These are phyloP conservation scores for Neodiprion lecontei DNA, from an alignment of 1,140 invertebrate species.

Conservation along the genomic window DNA sequence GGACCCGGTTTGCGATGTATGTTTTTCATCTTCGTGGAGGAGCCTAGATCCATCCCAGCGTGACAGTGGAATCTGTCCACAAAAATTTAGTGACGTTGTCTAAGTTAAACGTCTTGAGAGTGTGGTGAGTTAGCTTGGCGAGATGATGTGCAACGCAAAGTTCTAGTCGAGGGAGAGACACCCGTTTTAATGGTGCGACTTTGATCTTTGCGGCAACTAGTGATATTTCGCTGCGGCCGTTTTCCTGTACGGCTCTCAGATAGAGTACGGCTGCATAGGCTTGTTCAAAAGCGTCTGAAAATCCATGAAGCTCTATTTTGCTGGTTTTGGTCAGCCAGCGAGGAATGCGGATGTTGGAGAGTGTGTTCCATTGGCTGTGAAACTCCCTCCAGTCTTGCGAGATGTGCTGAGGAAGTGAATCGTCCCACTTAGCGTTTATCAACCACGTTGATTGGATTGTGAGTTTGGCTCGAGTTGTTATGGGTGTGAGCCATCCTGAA, in stretches of 20 bases:
- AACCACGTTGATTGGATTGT: too few relatives aligned
- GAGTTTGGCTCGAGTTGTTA: too few relatives aligned
- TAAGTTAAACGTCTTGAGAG: not conserved
- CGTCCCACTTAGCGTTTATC: too few relatives aligned
- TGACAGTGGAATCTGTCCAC: conserved; percentile 10
- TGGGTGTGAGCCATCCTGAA: too few relatives aligned
- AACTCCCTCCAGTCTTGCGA: too few relatives aligned
- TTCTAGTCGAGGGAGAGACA: conserved; percentile 15
- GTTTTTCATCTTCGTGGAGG: conserved; percentile 19
- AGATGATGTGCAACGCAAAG: conserved; percentile 25
- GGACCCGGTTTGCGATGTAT: conserved; percentile 19
- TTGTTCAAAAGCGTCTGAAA: conserved; percentile 17
- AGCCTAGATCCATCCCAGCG: not conserved
- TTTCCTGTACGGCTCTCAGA: conserved; percentile 2
- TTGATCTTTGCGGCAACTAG: conserved; percentile 6
- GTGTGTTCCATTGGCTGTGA: too few relatives aligned
- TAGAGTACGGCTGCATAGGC: conserved; percentile 14
- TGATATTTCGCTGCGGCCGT: not conserved
- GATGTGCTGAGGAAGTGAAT: too few relatives aligned
- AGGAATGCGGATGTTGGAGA: too few relatives aligned
- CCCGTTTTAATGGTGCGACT: conserved; percentile 23
- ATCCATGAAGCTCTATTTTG: conserved; percentile 8
- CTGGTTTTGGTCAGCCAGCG: too few relatives aligned
- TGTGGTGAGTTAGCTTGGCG: not conserved
- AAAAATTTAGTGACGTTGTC: not conserved